These are phyloP conservation scores for Buphagus erythrorhynchus DNA, from an alignment of 2,797 vertebrate species.

Conservation along the genomic window DNA sequence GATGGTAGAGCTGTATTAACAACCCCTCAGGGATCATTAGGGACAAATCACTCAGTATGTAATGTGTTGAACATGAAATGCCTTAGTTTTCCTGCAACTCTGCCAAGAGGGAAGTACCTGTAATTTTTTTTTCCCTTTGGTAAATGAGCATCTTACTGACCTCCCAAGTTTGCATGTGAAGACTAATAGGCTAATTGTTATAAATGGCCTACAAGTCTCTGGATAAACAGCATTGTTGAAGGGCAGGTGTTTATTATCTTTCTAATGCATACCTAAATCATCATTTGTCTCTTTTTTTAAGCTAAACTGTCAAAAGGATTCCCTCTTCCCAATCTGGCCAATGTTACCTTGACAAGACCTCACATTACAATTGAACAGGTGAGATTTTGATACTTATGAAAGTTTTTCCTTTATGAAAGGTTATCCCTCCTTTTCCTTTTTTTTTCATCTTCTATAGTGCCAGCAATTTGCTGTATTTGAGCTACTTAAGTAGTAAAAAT, in stretches of 20 bases:
- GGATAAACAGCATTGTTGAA: not conserved
- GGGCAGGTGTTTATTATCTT: not conserved
- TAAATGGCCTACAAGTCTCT: not conserved
- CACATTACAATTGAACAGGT: conserved; percentile 71
- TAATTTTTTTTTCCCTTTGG: not conserved
- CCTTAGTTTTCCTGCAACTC: not conserved
- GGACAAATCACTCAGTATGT: not conserved
- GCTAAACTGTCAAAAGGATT: conserved; percentile 77
- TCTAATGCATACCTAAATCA: not conserved
- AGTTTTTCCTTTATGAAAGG: not conserved
- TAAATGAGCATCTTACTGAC: not conserved
- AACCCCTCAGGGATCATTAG: not conserved
- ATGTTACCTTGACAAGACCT: conserved; percentile 59
- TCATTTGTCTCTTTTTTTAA: not conserved
- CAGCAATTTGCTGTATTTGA: not conserved
- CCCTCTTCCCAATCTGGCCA: conserved; percentile 67
- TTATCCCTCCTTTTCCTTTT: not conserved
- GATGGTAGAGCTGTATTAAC: not conserved
- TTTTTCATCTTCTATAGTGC: not conserved
- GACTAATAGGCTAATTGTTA: not conserved
- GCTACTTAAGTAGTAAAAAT: not conserved
- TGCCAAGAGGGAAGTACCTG: not conserved
- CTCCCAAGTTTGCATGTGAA: not conserved
- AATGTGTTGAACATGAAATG: not conserved
- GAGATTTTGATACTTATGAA: conserved; percentile 9